Evolutionary conservation across 2,888 invertebrate genomes (phyloP).

Genomic region (Trilocha varians): DNA sequence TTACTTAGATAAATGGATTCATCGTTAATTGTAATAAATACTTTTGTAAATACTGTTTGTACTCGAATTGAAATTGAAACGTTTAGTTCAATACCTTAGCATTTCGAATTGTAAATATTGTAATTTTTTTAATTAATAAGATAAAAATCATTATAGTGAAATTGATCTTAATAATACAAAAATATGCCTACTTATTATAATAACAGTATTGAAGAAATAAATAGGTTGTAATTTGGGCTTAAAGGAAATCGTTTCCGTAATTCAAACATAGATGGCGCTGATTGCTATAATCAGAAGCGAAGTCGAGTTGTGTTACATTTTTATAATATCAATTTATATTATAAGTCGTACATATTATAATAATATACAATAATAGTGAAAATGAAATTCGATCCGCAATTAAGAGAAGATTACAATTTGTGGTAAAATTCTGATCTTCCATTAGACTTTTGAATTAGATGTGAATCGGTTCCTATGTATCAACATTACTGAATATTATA

Average conservation of each 20-base stretch:
- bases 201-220: not conserved
- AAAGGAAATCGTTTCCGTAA: not conserved
- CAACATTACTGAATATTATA: no score
- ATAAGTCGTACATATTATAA: no score
- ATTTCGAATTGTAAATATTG: not conserved
- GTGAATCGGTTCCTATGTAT: no score
- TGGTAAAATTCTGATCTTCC: no score
- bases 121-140: not conserved
- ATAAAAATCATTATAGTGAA: no score
- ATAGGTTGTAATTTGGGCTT: not conserved
- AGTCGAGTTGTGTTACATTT: no score
- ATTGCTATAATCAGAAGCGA: not conserved
- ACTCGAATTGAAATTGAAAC: slow-evolving; percentile 21
- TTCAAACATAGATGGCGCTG: not conserved
- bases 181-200: not conserved
- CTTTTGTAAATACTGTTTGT: slow-evolving; percentile 59
- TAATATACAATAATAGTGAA: no score
- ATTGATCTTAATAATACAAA: no score
- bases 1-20: slow-evolving; percentile 33
- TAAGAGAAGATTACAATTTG: no score
- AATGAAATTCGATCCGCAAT: no score
- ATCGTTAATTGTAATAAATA: slow-evolving; percentile 42
- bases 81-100: not conserved
- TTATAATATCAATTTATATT: no score
- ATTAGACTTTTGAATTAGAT: no score